Evolutionary conservation across 2,888 invertebrate genomes (phyloP).

Genomic region (Seira musarum): DNA sequence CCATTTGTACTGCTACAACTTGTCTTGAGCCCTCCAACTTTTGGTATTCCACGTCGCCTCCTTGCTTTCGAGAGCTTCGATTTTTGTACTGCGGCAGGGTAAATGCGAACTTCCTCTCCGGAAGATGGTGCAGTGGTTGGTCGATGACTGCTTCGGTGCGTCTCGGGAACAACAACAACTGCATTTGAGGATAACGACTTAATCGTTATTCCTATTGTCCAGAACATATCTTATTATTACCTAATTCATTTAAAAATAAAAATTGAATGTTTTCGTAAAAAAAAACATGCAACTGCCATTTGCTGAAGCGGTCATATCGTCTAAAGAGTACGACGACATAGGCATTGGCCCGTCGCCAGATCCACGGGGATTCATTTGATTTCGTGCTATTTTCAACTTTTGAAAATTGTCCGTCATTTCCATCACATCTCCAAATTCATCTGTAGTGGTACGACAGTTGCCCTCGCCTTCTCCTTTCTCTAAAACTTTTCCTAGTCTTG

Average conservation of each 20-base stretch:
- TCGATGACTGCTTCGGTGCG: constrained; percentile 23
- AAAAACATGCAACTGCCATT: constrained; percentile 15
- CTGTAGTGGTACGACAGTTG: neutral
- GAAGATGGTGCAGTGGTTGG: constrained; percentile 14
- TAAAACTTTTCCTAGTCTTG: constrained; percentile 75
- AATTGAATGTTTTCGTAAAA: neutral
- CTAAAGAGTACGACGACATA: constrained; percentile 7
- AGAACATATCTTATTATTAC: neutral
- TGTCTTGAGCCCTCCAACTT: neutral
- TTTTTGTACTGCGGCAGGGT: constrained; percentile 38
- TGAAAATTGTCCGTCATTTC: constrained; percentile 39
- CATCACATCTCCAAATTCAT: constrained; percentile 32
- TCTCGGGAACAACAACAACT: constrained; percentile 49
- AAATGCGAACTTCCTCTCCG: constrained; percentile 29
- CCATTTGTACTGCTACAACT: neutral
- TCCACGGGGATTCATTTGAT: neutral
- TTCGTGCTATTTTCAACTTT: constrained; percentile 35
- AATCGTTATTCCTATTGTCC: constrained; percentile 29
- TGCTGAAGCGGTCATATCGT: constrained; percentile 4
- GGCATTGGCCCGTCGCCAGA: constrained; percentile 25
- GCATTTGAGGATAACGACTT: constrained; percentile 40
- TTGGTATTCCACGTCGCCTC: neutral
- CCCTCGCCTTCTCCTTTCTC: neutral
- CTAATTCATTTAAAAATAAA: neutral
- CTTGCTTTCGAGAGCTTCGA: constrained; percentile 31